These are phyloP conservation scores for Andrena praecox DNA, from an alignment of 2,888 invertebrate genomes.

Conservation along the genomic window DNA sequence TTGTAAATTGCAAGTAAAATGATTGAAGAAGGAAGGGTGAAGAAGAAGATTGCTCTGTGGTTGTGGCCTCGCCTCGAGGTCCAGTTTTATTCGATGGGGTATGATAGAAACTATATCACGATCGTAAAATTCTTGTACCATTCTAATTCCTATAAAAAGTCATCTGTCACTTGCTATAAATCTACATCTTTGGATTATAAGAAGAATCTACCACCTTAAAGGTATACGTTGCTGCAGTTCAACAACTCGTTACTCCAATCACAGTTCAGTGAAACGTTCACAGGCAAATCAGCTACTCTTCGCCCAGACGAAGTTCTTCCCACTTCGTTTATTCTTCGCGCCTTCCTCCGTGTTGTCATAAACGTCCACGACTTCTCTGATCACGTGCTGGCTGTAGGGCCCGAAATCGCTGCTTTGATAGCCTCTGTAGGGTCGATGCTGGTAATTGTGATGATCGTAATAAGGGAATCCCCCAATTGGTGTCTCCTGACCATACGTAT, in stretches of 20 bases:
- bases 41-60: too few species aligned
- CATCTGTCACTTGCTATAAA: not conserved
- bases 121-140: too few species aligned
- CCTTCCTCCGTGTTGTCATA: slow-evolving; percentile 74
- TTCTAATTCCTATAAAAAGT: not conserved
- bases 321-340: slow-evolving; percentile 54
- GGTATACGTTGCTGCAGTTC: not conserved
- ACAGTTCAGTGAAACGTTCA: not conserved
- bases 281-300: slow-evolving; percentile 61
- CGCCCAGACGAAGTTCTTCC: slow-evolving; percentile 80
- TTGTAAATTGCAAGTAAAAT: too few species aligned
- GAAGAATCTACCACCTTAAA: not conserved
- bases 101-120: too few species aligned
- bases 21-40: too few species aligned
- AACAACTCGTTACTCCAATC: not conserved
- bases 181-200: slow-evolving; percentile 10
- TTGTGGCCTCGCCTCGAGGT: too few species aligned
- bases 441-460: slow-evolving; percentile 70
- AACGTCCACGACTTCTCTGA: slow-evolving; percentile 81
- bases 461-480: slow-evolving; percentile 59
- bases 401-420: slow-evolving; percentile 58
- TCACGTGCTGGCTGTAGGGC: slow-evolving; percentile 76
- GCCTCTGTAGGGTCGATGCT: slow-evolving; percentile 71
- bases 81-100: too few species aligned
- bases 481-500: slow-evolving; percentile 51